These are phyloP conservation scores for Papilio helenus DNA, from an alignment of 1,140 invertebrate species.

Conservation along the genomic window DNA sequence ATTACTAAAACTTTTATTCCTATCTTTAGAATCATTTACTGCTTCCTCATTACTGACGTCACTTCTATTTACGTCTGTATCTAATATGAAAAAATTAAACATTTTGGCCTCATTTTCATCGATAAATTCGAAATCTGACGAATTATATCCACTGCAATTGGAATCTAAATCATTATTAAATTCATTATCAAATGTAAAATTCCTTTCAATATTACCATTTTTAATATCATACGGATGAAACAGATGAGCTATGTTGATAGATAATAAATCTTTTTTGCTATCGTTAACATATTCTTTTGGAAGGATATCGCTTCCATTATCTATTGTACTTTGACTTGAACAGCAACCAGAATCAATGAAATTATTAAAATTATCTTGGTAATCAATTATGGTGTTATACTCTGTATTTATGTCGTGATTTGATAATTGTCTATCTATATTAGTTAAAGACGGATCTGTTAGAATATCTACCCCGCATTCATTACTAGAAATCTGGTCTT, in stretches of 20 bases:
- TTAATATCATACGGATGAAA: background rate
- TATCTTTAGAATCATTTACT: too few relatives aligned
- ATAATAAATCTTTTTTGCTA: background rate
- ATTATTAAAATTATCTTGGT: background rate
- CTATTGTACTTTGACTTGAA: background rate
- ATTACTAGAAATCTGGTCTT: background rate
- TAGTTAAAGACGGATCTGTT: background rate
- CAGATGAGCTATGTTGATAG: background rate
- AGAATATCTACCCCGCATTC: background rate
- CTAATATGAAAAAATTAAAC: conserved; percentile 42
- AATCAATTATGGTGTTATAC: background rate
- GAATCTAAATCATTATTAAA: conserved; percentile 23
- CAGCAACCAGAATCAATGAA: background rate
- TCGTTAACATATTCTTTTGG: background rate
- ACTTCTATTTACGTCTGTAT: conserved; percentile 23
- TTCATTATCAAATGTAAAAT: background rate
- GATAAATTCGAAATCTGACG: conserved; percentile 71
- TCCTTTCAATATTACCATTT: background rate
- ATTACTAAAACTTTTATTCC: conserved; percentile 7
- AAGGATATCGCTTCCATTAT: background rate
- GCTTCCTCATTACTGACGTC: background rate
- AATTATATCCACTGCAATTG: conserved; percentile 55
- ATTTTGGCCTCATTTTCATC: conserved; percentile 58
- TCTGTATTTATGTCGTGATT: background rate
- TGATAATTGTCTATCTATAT: background rate